Conservation (phyloP, 2,888 invertebrate genomes). For the Endomychus coccineus region DNA sequence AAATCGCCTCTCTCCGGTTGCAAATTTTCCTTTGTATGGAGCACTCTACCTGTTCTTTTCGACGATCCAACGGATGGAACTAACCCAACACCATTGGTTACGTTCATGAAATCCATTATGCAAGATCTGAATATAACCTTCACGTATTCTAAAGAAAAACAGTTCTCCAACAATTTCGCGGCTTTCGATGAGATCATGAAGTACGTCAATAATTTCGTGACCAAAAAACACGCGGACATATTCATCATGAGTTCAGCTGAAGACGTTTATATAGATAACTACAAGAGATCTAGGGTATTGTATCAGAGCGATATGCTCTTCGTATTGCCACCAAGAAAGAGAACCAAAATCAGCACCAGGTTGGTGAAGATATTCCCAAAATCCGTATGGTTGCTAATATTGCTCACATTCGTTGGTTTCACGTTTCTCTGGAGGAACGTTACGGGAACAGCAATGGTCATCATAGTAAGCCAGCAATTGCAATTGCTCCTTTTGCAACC, state of each 20-base stretch:
- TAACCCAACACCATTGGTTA: not conserved
- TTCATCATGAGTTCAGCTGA: not conserved
- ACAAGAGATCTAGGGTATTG: not conserved
- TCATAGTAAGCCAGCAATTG: too few relatives aligned
- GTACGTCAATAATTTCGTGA: too few relatives aligned
- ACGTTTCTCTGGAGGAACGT: not conserved
- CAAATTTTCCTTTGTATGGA: too few relatives aligned
- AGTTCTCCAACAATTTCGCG: too few relatives aligned
- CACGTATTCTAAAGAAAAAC: not conserved
- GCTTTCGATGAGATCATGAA: too few relatives aligned
- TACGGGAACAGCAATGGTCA: slow-evolving; percentile 1
- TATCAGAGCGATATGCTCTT: not conserved
- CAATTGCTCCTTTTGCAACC: too few relatives aligned
- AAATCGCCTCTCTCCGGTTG: too few relatives aligned
- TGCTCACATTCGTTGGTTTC: not conserved
- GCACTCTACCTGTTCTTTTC: too few relatives aligned
- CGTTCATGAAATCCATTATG: not conserved
- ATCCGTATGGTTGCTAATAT: not conserved
- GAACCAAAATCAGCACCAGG: not conserved
- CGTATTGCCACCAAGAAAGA: slow-evolving; percentile 9
- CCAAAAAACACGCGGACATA: too few relatives aligned
- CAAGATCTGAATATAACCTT: not conserved
- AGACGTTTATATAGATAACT: not conserved
- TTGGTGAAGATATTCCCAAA: not conserved
- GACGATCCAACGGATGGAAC: too few relatives aligned